Conservation (phyloP, 2,888 invertebrate species). For the Scelioninae gen. 1 region DNA sequence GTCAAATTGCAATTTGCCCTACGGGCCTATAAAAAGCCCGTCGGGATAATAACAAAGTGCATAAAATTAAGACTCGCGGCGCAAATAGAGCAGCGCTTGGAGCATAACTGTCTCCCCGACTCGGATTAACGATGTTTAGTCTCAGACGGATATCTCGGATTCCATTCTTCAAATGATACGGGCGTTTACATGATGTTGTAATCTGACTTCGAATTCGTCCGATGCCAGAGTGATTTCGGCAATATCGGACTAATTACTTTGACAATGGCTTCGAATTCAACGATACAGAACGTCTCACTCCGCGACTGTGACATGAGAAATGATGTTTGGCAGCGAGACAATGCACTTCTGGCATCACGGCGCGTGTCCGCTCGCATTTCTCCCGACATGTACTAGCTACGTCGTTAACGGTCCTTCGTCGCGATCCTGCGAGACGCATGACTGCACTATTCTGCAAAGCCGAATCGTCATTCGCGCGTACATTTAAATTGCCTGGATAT, state of each 20-base stretch:
- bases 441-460: slow-evolving; percentile 27
- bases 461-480: slow-evolving; percentile 23
- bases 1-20: slow-evolving; percentile 46
- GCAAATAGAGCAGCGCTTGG: slow-evolving; percentile 44
- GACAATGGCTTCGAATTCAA: slow-evolving; percentile 53
- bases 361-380: slow-evolving; percentile 62
- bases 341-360: slow-evolving; percentile 56
- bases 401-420: slow-evolving; percentile 59
- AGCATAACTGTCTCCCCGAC: slow-evolving; percentile 41
- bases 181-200: slow-evolving; percentile 65
- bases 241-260: slow-evolving; percentile 65
- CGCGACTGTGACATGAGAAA: slow-evolving; percentile 64
- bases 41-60: slow-evolving; percentile 39
- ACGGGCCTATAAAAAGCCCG: slow-evolving; percentile 50
- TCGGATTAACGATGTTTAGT: slow-evolving; percentile 62
- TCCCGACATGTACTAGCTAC: slow-evolving; percentile 21
- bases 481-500: slow-evolving; percentile 34
- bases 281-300: slow-evolving; percentile 55
- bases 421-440: slow-evolving; percentile 53
- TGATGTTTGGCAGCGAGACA: slow-evolving; percentile 69
- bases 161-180: slow-evolving; percentile 63
- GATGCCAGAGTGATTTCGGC: slow-evolving; percentile 67
- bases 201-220: slow-evolving; percentile 48
- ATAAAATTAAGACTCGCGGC: slow-evolving; percentile 43
- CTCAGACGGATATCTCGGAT: slow-evolving; percentile 51